Evolutionary conservation across 1,140 invertebrate species (phyloP).

Genomic region (Drosophila willistoni): DNA sequence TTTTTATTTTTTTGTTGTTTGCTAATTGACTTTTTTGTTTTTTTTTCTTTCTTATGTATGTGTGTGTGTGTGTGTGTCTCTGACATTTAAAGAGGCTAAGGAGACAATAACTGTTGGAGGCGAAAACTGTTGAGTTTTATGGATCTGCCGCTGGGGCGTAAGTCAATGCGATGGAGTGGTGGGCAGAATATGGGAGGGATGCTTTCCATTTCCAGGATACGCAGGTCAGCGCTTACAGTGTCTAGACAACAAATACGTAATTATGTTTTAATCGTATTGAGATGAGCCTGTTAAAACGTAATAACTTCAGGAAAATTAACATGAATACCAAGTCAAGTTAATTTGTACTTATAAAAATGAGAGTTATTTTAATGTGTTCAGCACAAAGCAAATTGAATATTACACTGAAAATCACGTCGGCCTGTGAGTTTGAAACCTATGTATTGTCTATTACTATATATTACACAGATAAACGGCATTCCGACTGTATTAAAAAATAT

Average conservation of each 20-base stretch:
- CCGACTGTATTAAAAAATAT: no score
- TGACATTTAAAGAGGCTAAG: slow-evolving; percentile 8
- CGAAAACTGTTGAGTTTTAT: slow-evolving; percentile 16
- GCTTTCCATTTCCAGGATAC: no score
- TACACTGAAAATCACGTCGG: no score
- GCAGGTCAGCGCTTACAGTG: slow-evolving; percentile 3
- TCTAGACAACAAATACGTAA: slow-evolving; percentile 11
- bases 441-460: no score
- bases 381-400: no score
- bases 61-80: slow-evolving; percentile 13
- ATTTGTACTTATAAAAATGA: neutral
- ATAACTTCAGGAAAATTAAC: neutral
- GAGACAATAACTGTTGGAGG: slow-evolving; percentile 3
- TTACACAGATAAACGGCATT: no score
- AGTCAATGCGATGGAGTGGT: neutral
- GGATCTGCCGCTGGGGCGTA: neutral
- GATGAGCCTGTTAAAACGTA: slow-evolving; percentile 1
- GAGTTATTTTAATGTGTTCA: no score
- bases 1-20: slow-evolving; percentile 9
- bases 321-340: neutral
- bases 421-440: no score
- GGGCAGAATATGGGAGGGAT: no score
- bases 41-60: neutral
- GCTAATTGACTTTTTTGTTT: slow-evolving; percentile 60
- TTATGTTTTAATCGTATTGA: slow-evolving; percentile 4